Conservation (phyloP, 2,113 vertebrate genomes). For the Campylomormyrus tamandua region DNA sequence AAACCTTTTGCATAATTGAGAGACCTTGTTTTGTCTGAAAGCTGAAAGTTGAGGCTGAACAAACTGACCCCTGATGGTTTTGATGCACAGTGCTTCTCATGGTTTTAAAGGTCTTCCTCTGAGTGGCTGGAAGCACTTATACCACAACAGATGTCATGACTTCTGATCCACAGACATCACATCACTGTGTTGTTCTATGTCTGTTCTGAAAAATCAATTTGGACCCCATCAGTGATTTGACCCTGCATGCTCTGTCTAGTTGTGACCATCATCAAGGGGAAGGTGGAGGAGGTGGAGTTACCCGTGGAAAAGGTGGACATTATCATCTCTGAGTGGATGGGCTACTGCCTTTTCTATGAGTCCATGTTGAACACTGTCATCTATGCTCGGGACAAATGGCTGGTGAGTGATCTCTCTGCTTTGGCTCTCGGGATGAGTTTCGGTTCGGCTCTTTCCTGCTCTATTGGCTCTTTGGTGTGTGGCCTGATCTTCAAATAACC, state of each 20-base stretch:
- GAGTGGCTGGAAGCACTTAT: not conserved
- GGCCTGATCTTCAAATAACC: not conserved
- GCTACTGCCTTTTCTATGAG: conserved; percentile 89
- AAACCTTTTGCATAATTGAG: not conserved
- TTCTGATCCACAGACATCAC: not conserved
- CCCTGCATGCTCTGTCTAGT: conserved; percentile 49
- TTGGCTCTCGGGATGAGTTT: not conserved
- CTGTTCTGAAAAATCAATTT: not conserved
- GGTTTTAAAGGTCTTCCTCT: not conserved
- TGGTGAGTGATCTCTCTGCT: conserved; percentile 60
- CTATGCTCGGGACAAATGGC: conserved; percentile 86
- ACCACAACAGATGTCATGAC: not conserved
- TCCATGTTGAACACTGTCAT: conserved; percentile 92
- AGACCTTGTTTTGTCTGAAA: not conserved
- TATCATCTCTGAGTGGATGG: conserved; percentile 94
- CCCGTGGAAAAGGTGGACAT: conserved; percentile 84
- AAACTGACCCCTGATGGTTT: not conserved
- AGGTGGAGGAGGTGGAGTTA: conserved; percentile 86
- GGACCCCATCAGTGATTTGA: not conserved
- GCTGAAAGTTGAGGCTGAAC: not conserved
- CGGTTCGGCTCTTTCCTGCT: not conserved
- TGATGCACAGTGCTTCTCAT: not conserved
- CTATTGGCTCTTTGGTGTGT: not conserved
- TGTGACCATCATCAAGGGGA: conserved; percentile 88
- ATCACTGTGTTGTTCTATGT: not conserved